phyloP scores from a whole-genome alignment of 2,797 vertebrate genomes.

The Phrynocephalus vlangalii region DNA sequence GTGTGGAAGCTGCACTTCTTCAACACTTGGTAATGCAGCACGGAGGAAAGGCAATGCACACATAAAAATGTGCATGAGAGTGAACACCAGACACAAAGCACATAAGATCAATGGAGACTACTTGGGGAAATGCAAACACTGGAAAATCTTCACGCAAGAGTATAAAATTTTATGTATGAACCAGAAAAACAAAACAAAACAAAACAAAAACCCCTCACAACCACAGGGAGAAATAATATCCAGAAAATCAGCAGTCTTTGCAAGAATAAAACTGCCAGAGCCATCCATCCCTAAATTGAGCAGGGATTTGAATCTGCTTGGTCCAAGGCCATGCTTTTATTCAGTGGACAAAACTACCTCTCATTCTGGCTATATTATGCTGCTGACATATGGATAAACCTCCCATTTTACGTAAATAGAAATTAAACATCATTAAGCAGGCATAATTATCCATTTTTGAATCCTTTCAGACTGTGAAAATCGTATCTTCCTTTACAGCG shows the following conservation, averaged over 20 bases:
- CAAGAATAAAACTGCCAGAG: neutral
- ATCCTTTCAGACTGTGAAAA: constrained; percentile 56
- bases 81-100: neutral
- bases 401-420: constrained; percentile 61
- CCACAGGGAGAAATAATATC: no score
- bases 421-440: constrained; percentile 58
- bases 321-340: constrained; percentile 4
- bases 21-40: neutral
- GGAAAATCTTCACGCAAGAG: neutral
- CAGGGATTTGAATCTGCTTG: neutral
- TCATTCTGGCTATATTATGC: constrained; percentile 7
- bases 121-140: neutral
- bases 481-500: constrained; percentile 59
- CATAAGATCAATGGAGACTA: neutral
- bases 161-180: neutral
- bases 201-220: neutral
- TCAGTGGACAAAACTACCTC: neutral
- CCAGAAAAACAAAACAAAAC: neutral
- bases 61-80: neutral
- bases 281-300: neutral
- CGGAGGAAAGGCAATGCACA: neutral
- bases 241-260: neutral
- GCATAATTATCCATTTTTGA: constrained; percentile 61
- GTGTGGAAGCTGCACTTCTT: neutral
- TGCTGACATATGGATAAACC: constrained; percentile 25